Evolutionary conservation across 2,797 vertebrate genomes (phyloP).

Genomic region (Vespertilio murinus): DNA sequence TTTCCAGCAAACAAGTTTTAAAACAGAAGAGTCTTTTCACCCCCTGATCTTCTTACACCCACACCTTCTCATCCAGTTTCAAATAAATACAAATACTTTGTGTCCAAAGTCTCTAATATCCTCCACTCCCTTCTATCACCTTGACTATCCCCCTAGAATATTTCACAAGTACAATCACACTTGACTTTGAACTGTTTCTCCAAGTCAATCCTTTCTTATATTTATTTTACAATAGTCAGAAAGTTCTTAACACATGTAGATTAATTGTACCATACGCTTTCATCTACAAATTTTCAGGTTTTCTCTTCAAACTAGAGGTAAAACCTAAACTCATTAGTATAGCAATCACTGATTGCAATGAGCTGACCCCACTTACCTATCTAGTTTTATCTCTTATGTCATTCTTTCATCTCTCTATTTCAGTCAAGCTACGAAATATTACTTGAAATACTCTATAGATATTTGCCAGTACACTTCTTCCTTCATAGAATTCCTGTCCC

Average conservation of each 20-base stretch:
- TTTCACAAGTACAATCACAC: not conserved
- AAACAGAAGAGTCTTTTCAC: not conserved
- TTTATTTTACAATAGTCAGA: not conserved
- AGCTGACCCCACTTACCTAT: not conserved
- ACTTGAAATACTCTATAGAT: not conserved
- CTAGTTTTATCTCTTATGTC: not conserved
- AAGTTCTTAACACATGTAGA: not conserved
- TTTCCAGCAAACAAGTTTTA: slow-evolving; percentile 6
- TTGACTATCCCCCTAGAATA: not conserved
- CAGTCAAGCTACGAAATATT: not conserved
- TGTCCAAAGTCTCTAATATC: not conserved
- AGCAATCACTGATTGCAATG: not conserved
- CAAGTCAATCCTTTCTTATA: not conserved
- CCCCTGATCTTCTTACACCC: not conserved
- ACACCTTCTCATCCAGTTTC: not conserved
- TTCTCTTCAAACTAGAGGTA: not conserved
- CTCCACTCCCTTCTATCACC: not conserved
- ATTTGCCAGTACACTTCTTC: not conserved
- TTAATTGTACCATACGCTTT: not conserved
- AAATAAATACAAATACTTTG: not conserved
- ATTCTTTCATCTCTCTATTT: not conserved
- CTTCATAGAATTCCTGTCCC: not conserved
- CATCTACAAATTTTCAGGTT: not conserved
- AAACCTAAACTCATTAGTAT: not conserved
- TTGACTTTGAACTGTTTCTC: not conserved